Evolutionary conservation across 1,140 invertebrate species (phyloP), one percentile per base, ranked within the genome.

Genomic region (Platyura marginata): DNA sequence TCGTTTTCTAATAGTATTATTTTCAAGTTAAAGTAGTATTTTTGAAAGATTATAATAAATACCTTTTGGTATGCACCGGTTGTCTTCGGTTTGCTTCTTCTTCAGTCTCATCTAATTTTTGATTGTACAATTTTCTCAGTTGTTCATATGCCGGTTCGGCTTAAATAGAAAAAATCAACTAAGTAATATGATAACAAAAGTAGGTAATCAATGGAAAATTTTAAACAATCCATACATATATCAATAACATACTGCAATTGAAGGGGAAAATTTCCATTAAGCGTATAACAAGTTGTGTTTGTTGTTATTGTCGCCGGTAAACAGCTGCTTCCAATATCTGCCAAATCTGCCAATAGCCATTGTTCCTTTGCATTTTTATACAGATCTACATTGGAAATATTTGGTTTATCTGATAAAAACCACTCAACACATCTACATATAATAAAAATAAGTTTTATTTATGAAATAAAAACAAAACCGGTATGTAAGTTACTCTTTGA

Each of bases 101-200:
- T 42, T 66, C 62, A 6, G 65, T 66, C 13, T 67, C 61, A 46
- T 64, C 55, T 10, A 60, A 68, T 37, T 66, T 62, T 32, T 65
- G 57, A 22, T 73, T 71, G 49, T 71, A 60, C n/a, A 79, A 58
- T 52, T 70, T 68, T 49, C 73, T 69, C 21, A 75, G 51, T 53
- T 82, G 78, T 42, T 67, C 68, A 50, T 74, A 76, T 42, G 71
- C 71, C 9, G 78, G 67, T 25, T 61, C 63, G 1, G 74, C 29
- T 44, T 15, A 4, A n/a, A 21, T 35, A 32, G 11, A 25, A 32
- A 37, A 37, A 23, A 15, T 37, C 11, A 18, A 37, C 9, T 13
- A 43, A 15, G 11, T 11, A 21, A 38, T 8, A 2, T 9, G 11
- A 2, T 13, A 21, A 20, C 6, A 21, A 19, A 21, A 18, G n/a